phyloP scores from a whole-genome alignment of 2,888 invertebrate species.

The Drosophila cracens region DNA sequence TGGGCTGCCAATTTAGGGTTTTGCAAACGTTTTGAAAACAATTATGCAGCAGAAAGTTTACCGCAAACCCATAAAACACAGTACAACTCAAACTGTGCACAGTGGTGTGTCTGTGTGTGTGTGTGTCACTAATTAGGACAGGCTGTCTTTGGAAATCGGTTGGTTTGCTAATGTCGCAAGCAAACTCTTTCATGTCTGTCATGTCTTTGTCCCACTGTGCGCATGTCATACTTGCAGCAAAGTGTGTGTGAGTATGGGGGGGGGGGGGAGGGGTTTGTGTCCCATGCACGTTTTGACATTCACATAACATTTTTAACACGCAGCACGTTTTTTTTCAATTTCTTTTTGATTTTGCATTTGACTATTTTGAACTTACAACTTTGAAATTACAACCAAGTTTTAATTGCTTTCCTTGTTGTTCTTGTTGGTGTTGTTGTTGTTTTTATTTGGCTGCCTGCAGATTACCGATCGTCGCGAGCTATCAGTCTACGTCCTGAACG shows the following conservation, averaged over 20 bases:
- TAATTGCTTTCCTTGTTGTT: conserved; percentile 17
- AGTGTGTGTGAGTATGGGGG: not conserved
- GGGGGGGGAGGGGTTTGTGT: not conserved
- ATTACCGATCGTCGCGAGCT: conserved; percentile 87
- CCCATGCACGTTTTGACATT: conserved; percentile 23
- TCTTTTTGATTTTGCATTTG: conserved; percentile 13
- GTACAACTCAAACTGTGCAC: conserved; percentile 3
- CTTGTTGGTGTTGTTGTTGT: not conserved
- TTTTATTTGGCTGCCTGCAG: conserved; percentile 55
- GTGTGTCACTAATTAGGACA: not conserved
- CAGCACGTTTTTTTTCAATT: conserved; percentile 57
- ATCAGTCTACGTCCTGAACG: conserved; percentile 88
- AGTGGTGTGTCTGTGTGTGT: conserved; percentile 1
- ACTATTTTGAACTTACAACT: not conserved
- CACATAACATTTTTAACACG: conserved; percentile 8
- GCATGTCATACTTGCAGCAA: not conserved
- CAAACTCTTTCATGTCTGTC: not conserved
- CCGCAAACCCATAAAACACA: conserved; percentile 12
- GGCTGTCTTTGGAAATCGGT: not conserved
- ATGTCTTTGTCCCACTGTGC: conserved; percentile 21
- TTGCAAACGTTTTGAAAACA: conserved; percentile 63
- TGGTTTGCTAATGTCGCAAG: not conserved
- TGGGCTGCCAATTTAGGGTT: conserved; percentile 32
- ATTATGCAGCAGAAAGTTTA: conserved; percentile 44
- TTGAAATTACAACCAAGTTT: conserved; percentile 17